Conservation (phyloP, 1,140 invertebrate genomes). For the Asobara japonica region DNA sequence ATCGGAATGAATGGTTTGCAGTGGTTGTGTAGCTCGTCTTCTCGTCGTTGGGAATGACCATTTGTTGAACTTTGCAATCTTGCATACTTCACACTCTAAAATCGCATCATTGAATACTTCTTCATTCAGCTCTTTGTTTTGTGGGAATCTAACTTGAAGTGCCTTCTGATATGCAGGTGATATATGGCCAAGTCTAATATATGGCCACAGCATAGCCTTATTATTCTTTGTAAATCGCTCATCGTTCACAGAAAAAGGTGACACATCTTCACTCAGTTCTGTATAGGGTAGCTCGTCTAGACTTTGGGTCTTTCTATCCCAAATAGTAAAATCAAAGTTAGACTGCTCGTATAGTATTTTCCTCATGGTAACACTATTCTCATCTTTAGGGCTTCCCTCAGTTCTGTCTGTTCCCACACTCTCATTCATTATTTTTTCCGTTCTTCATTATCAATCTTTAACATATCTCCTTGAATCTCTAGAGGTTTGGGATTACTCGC, state of each 20-base stretch:
- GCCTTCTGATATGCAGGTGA: conserved; percentile 33
- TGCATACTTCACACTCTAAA: conserved; percentile 38
- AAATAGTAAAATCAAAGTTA: conserved; percentile 18
- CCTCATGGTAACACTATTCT: neutral
- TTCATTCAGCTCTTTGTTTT: conserved; percentile 27
- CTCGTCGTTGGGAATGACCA: conserved; percentile 31
- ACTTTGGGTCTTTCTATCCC: conserved; percentile 24
- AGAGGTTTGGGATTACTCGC: neutral
- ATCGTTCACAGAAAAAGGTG: conserved; percentile 22
- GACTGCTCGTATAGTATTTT: conserved; percentile 20
- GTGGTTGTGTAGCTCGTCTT: conserved; percentile 31
- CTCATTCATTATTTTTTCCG: neutral
- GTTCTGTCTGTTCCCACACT: neutral
- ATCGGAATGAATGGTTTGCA: conserved; percentile 36
- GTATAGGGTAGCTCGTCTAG: conserved; percentile 25
- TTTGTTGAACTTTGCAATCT: conserved; percentile 37
- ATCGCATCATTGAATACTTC: conserved; percentile 17
- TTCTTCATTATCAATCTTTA: neutral
- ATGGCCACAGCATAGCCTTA: conserved; percentile 39
- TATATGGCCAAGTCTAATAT: conserved; percentile 38
- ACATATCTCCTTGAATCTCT: neutral
- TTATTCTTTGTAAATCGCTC: conserved; percentile 28
- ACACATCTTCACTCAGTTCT: conserved; percentile 17
- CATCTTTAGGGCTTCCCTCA: neutral
- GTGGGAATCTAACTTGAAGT: conserved; percentile 34